Evolutionary conservation across 2,888 invertebrate genomes (phyloP).

Genomic region (Lacanobia wlatinum): DNA sequence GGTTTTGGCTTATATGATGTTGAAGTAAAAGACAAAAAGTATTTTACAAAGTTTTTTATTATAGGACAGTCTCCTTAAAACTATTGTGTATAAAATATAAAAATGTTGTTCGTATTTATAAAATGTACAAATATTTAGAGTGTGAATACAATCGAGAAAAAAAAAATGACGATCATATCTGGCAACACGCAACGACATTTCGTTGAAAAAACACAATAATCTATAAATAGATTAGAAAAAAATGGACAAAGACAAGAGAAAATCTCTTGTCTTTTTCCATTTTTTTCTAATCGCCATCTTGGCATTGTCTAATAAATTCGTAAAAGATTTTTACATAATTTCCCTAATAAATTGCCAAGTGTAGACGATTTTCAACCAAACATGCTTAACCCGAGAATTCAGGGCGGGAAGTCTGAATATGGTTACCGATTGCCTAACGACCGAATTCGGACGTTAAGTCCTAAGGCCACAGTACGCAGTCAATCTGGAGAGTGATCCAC

Average conservation of each 20-base stretch:
- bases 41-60: conserved; percentile 64
- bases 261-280: no score
- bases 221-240: no score
- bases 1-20: no score
- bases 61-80: conserved; percentile 74
- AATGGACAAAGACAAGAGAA: no score
- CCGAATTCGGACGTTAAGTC: no score
- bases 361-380: background rate
- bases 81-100: conserved; percentile 68
- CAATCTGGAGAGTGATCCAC: no score
- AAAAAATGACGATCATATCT: conserved; percentile 1
- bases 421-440: no score
- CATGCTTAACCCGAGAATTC: background rate
- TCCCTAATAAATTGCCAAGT: background rate
- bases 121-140: conserved; percentile 69
- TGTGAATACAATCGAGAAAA: conserved; percentile 52
- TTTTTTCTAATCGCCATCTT: background rate
- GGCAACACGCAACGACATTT: background rate
- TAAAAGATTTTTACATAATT: background rate
- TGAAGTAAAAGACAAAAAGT: background rate
- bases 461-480: no score
- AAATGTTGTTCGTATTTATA: conserved; percentile 68
- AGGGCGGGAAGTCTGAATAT: no score
- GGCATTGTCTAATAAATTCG: background rate
- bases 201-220: background rate